Evolutionary conservation across 2,888 invertebrate species (phyloP).

Genomic region (Xylophagus ater): DNA sequence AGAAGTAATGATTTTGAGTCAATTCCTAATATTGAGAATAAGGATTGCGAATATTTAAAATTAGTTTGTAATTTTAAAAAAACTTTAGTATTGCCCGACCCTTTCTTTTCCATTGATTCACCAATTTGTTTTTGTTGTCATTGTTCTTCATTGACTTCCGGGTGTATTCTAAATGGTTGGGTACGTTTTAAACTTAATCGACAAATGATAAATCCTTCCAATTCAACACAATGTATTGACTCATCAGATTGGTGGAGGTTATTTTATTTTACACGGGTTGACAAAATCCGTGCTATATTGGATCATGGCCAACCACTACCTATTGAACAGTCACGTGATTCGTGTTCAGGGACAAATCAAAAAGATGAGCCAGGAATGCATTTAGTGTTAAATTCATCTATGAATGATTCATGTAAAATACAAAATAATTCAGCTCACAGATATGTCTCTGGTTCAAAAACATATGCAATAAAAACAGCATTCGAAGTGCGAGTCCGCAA

Average conservation of each 20-base stretch:
- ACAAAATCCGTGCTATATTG: constrained; percentile 38
- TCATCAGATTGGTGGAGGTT: constrained; percentile 34
- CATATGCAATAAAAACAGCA: constrained; percentile 35
- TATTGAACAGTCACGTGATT: constrained; percentile 29
- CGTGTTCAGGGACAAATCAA: constrained; percentile 24
- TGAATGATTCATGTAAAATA: constrained; percentile 29
- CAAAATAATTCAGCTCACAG: constrained; percentile 31
- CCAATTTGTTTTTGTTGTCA: constrained; percentile 36
- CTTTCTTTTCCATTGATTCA: constrained; percentile 29
- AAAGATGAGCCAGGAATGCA: constrained; percentile 38
- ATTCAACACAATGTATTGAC: constrained; percentile 14
- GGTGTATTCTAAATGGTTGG: constrained; percentile 35
- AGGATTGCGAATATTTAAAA: constrained; percentile 38
- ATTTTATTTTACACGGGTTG: constrained; percentile 37
- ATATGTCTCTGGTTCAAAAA: constrained; percentile 28
- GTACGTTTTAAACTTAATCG: constrained; percentile 38
- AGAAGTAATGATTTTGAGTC: constrained; percentile 23
- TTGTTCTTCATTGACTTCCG: constrained; percentile 24
- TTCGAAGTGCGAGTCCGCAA: constrained; percentile 37
- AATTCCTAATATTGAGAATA: constrained; percentile 28
- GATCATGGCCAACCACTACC: constrained; percentile 38
- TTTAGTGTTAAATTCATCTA: constrained; percentile 33
- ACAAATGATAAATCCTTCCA: constrained; percentile 31
- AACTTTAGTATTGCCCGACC: constrained; percentile 35
- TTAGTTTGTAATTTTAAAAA: constrained; percentile 35